Conservation (phyloP, 1,140 invertebrate species). For the Sitobion miscanthi region DNA sequence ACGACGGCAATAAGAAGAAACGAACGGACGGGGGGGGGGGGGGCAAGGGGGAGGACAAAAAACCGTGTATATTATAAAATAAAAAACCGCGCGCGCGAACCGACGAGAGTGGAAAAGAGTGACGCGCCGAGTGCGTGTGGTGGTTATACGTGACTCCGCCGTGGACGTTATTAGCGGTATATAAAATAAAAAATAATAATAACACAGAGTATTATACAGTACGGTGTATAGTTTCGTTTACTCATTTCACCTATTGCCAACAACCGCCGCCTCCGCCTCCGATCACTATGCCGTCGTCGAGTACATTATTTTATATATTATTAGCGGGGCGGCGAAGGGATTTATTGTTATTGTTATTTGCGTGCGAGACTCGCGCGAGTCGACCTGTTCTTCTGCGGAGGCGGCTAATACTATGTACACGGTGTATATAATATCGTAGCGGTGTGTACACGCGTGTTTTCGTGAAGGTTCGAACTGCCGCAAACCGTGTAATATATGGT, state of each 20-base stretch:
- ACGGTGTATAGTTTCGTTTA: slow-evolving; percentile 11
- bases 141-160: neutral
- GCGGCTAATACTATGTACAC: neutral
- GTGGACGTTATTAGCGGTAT: slow-evolving; percentile 25
- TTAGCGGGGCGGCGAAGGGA: neutral
- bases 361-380: neutral
- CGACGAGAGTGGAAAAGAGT: neutral
- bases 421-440: neutral
- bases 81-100: neutral
- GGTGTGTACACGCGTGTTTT: neutral
- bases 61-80: neutral
- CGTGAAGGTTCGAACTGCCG: neutral
- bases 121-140: neutral
- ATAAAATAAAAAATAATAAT: neutral
- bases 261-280: neutral
- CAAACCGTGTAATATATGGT: neutral
- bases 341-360: neutral
- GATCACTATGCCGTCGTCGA: neutral
- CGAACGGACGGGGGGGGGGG: neutral
- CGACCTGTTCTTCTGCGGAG: neutral
- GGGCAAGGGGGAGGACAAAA: neutral
- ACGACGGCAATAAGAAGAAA: neutral
- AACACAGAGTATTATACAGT: neutral
- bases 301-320: neutral
- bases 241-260: slow-evolving; percentile 46